A percentile compares a stretch with the other conserved stretches of the same genome.
phyloP scores from a whole-genome alignment of 2,113 vertebrate species.

The Corythoichthys intestinalis region DNA sequence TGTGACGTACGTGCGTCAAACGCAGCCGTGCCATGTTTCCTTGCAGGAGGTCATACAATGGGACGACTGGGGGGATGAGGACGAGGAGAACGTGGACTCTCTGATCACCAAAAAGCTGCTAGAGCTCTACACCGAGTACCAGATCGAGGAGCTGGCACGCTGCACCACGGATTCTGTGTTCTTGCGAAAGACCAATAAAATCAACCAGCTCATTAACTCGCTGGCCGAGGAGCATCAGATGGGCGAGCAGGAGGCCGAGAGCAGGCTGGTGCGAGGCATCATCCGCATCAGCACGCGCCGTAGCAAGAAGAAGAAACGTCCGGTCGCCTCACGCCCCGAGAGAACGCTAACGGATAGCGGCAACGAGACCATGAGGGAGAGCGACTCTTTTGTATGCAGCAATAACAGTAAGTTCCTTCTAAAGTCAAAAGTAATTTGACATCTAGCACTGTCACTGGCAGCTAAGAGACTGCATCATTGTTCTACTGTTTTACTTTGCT shows the following conservation, averaged over 20 bases:
- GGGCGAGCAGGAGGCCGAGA: constrained; percentile 90
- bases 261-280: constrained; percentile 87
- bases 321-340: constrained; percentile 54
- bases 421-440: too few species aligned
- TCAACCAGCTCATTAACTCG: constrained; percentile 90
- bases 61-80: constrained; percentile 77
- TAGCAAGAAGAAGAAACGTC: constrained; percentile 50
- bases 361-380: constrained; percentile 87
- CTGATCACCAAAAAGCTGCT: constrained; percentile 92
- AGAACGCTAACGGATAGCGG: constrained; percentile 78
- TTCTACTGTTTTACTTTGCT: too few species aligned
- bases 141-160: constrained; percentile 92
- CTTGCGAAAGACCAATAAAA: constrained; percentile 87
- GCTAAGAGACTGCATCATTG: too few species aligned
- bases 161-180: constrained; percentile 94
- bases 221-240: constrained; percentile 67
- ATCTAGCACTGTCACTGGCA: too few species aligned
- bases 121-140: constrained; percentile 92
- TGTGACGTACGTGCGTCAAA: neutral
- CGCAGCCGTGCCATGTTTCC: constrained; percentile 65
- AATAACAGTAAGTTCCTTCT: constrained; percentile 77
- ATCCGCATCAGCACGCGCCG: constrained; percentile 95
- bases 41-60: constrained; percentile 66
- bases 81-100: constrained; percentile 82
- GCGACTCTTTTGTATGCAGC: constrained; percentile 73